Evolutionary conservation across 92 coral and sea anemone genomes (phyloP), one percentile per base, ranked within the genome.

Genomic region (Bergia sp.): DNA sequence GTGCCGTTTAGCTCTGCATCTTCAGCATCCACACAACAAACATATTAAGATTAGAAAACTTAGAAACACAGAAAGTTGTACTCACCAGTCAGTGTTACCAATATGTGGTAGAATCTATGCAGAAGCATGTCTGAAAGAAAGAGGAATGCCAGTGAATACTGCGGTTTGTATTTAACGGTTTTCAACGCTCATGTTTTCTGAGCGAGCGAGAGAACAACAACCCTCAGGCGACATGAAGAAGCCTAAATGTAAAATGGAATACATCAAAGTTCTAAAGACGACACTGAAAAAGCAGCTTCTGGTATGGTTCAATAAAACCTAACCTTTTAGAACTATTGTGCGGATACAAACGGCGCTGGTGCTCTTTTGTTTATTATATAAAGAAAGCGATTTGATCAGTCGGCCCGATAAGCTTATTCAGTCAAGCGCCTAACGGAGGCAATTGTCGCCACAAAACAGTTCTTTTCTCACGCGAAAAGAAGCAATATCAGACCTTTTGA

Each of bases 41-140:
- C 44, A 11, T 15, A 15, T 37, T 12, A 80, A 37, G 4, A 80
- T 15, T 36, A 55, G 44, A 53, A 80, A 37, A 73, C 38, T 76
- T 41, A 76, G 20, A 36, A n/a, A 42, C 1, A 71, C 16, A 8
- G 13, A 5, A 43, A 53, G 2, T 10, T 71, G 64, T 84, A 84
- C 87, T 84, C 43, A 84, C 87, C 87, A 71, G 43, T 13, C 2
- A 84, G 38, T 58, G 87, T 69, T 11, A 45, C 41, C 7, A 45
- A 29, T 44, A 47, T 38, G 44, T 42, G 61, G 61, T 69, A 47
- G 37, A 36, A 29, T 49, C 66, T 84, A 42, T 71, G 20, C 21
- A 43, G 87, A 84, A 47, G 87, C 87, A 84, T 84, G 57, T 47
- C 87, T 84, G 79, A 50, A 84, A 84, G 65, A 49, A 55, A 84